phyloP scores from a whole-genome alignment of 2,113 vertebrate species.

The Chlorocebus sabaeus region DNA sequence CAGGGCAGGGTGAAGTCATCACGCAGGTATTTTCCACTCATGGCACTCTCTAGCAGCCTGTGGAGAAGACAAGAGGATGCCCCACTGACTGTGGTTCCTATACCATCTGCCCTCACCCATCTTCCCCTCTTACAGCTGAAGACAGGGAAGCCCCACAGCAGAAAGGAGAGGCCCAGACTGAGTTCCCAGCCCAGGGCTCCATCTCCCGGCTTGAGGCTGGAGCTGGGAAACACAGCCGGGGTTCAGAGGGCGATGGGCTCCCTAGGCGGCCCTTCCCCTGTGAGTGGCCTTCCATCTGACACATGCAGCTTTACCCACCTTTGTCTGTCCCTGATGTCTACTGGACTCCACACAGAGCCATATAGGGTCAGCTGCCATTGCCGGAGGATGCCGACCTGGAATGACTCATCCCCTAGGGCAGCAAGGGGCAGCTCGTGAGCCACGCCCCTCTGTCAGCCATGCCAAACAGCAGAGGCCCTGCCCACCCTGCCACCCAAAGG shows the following conservation, averaged over 20 bases:
- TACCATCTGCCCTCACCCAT: background rate
- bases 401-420: conserved; percentile 77
- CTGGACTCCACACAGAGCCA: conserved; percentile 90
- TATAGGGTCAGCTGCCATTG: conserved; percentile 94
- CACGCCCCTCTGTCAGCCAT: fast-evolving
- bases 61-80: background rate
- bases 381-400: conserved; percentile 83
- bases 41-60: conserved; percentile 93
- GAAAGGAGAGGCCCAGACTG: fast-evolving
- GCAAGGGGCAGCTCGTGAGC: background rate
- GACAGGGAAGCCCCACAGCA: background rate
- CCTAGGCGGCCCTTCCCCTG: background rate
- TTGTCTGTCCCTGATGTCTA: conserved; percentile 88
- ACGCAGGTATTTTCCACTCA: conserved; percentile 88
- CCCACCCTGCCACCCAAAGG: background rate
- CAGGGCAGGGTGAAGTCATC: conserved; percentile 90
- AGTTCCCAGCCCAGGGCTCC: background rate
- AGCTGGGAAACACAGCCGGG: background rate
- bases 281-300: background rate
- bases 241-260: background rate
- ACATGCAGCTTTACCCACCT: conserved; percentile 79
- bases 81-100: background rate
- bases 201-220: background rate
- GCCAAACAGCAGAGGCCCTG: background rate
- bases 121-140: background rate